Percentiles rank a stretch among this genome's conserved stretches.
These are phyloP conservation scores for Hestina assimilis DNA, from an alignment of 1,140 invertebrate species.

Conservation along the genomic window DNA sequence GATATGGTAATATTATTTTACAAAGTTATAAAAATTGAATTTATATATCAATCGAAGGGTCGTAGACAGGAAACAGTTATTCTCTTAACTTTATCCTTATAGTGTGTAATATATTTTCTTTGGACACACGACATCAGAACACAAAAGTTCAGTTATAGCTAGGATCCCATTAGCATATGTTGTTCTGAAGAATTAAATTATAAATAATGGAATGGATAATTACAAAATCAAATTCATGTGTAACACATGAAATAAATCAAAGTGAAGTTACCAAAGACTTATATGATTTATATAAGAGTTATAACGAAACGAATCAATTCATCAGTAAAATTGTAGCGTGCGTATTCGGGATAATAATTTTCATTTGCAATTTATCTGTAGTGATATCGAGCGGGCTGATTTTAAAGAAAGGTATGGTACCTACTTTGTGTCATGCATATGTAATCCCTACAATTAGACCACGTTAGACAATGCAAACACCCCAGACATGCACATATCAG, in stretches of 20 bases:
- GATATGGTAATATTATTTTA: no score
- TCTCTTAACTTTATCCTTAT: constrained; percentile 47
- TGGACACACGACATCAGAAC: constrained; percentile 41
- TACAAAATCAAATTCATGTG: constrained; percentile 12
- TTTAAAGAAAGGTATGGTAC: constrained; percentile 74
- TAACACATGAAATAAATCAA: constrained; percentile 11
- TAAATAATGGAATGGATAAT: constrained; percentile 13
- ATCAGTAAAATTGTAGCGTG: constrained; percentile 46
- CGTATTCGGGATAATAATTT: constrained; percentile 72
- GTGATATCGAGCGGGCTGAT: constrained; percentile 79
- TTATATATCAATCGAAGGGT: no score
- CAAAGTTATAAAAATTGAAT: no score
- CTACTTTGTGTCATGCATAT: not conserved
- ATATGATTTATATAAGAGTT: constrained; percentile 48
- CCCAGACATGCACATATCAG: no score
- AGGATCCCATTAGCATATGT: not conserved
- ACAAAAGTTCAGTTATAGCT: constrained; percentile 23
- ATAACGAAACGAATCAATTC: constrained; percentile 50
- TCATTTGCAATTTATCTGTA: constrained; percentile 78
- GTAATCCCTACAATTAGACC: no score
- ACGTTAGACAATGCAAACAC: no score
- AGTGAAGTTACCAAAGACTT: constrained; percentile 39
- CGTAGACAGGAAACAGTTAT: no score
- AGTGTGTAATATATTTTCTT: constrained; percentile 40
- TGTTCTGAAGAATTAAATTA: not conserved